A percentile compares a stretch with the other conserved stretches of the same genome.
Evolutionary conservation across 53 echinoderm and acorn worm genomes (phyloP).

Genomic region (Temnopleurus reevesii): DNA sequence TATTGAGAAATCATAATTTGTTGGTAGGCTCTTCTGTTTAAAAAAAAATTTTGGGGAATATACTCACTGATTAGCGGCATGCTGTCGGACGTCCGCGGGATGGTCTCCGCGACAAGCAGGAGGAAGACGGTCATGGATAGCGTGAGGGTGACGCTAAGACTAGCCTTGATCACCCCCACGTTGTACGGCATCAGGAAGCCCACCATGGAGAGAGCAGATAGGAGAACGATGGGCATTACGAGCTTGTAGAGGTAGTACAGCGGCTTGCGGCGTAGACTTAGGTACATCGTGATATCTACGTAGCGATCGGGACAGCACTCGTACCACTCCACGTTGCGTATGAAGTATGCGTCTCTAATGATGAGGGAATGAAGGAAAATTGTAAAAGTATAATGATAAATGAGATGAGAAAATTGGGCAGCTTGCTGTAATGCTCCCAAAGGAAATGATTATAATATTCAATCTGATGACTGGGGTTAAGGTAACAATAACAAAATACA

Average conservation of each 20-base stretch:
- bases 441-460: no score
- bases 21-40: no score
- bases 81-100: conserved; percentile 90
- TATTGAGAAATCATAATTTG: no score
- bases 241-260: conserved; percentile 97
- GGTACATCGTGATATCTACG: conserved; percentile 85
- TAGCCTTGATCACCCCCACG: conserved; percentile 98
- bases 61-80: conserved; percentile 90
- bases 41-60: no score
- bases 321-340: conserved; percentile 71
- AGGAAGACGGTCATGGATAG: conserved; percentile 97
- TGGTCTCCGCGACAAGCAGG: conserved; percentile 93
- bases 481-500: not conserved
- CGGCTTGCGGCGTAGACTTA: conserved; percentile 83
- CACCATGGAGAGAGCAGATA: conserved; percentile 94
- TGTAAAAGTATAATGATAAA: no score
- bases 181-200: conserved; percentile 99
- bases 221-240: conserved; percentile 92
- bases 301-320: conserved; percentile 81
- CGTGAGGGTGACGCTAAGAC: conserved; percentile 91
- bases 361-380: not conserved
- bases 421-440: no score
- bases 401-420: no score
- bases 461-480: no score
- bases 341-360: conserved; percentile 64